These are phyloP conservation scores for Syrphus vitripennis DNA, from an alignment of 2,888 invertebrate genomes.

Conservation along the genomic window DNA sequence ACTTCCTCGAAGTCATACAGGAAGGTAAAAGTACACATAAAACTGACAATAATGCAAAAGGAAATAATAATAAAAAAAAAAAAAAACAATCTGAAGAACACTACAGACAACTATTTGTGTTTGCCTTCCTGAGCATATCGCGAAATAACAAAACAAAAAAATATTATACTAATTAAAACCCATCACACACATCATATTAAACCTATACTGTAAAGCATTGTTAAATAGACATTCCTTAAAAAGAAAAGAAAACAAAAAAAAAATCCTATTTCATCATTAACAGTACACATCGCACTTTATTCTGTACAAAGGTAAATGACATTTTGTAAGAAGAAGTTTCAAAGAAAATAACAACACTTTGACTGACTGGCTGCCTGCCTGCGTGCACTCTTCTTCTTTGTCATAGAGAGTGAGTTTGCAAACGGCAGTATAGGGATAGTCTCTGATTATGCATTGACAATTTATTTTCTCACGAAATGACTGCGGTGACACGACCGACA, in stretches of 20 bases:
- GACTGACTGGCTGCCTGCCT: neutral
- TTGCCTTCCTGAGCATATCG: constrained; percentile 43
- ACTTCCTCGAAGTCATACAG: constrained; percentile 62
- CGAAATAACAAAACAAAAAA: constrained; percentile 32
- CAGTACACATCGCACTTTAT: neutral
- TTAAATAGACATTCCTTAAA: constrained; percentile 18
- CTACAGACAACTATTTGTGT: constrained; percentile 8
- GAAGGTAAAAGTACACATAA: constrained; percentile 34
- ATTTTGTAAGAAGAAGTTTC: neutral
- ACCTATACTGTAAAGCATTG: neutral
- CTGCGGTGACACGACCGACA: neutral
- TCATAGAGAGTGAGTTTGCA: constrained; percentile 6
- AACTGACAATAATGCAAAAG: constrained; percentile 3
- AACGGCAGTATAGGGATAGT: constrained; percentile 36
- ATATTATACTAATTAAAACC: constrained; percentile 58
- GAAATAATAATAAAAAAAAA: neutral
- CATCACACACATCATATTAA: constrained; percentile 49
- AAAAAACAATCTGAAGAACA: constrained; percentile 14
- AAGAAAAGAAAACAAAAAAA: neutral
- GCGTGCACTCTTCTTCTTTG: constrained; percentile 22
- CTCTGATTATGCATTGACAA: constrained; percentile 34
- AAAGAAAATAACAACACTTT: neutral
- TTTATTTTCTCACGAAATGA: constrained; percentile 43
- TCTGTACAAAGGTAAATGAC: constrained; percentile 63
- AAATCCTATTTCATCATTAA: neutral